A percentile compares a stretch with the other conserved stretches of the same genome.
These are phyloP conservation scores for Pagetopsis macropterus DNA, from an alignment of 2,797 vertebrate species.

Conservation along the genomic window DNA sequence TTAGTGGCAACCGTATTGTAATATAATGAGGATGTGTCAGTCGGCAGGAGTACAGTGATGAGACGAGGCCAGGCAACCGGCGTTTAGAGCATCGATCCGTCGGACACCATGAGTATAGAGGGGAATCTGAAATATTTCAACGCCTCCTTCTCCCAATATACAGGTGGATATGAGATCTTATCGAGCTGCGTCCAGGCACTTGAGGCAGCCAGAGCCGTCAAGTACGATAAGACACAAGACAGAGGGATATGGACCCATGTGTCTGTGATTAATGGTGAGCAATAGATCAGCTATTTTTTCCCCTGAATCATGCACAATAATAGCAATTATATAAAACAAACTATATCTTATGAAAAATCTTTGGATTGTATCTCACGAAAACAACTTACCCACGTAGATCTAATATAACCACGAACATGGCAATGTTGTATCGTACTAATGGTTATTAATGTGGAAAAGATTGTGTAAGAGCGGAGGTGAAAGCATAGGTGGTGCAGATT, in stretches of 20 bases:
- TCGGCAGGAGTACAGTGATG: constrained; percentile 93
- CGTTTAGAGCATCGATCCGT: constrained; percentile 80
- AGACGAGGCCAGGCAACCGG: constrained; percentile 76
- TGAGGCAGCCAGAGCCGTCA: constrained; percentile 42
- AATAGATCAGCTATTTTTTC: constrained; percentile 21
- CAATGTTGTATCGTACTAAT: constrained; percentile 54
- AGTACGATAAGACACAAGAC: constrained; percentile 50
- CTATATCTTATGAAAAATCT: neutral
- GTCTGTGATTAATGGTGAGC: constrained; percentile 51
- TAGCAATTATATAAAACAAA: constrained; percentile 18
- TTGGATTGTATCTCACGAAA: constrained; percentile 2
- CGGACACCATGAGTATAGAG: constrained; percentile 63
- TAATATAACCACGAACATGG: constrained; percentile 40
- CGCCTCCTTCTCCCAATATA: constrained; percentile 56
- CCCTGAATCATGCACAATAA: constrained; percentile 28
- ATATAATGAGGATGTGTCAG: constrained; percentile 99
- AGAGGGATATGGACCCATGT: constrained; percentile 33
- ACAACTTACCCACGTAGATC: constrained; percentile 21
- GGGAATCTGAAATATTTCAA: constrained; percentile 82
- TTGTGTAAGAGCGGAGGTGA: constrained; percentile 58
- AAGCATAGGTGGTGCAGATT: constrained; percentile 72
- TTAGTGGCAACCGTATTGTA: constrained; percentile 99
- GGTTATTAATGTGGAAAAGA: constrained; percentile 67
- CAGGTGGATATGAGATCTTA: constrained; percentile 66
- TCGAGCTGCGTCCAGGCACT: constrained; percentile 59